Evolutionary conservation across 1,140 invertebrate genomes (phyloP).

Genomic region (Andrena cerasifolii): DNA sequence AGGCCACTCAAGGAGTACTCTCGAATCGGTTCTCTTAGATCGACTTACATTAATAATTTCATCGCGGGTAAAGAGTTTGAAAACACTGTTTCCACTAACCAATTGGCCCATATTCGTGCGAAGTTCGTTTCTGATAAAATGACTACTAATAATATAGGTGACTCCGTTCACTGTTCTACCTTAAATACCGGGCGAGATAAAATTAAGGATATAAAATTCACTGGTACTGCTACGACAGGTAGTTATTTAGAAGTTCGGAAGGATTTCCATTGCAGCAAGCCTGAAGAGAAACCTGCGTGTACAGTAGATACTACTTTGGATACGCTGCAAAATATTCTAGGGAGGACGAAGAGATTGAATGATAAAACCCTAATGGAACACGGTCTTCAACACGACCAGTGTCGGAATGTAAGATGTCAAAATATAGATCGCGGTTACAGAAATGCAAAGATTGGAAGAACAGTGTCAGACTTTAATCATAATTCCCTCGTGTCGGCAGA

Average conservation of each 20-base stretch:
- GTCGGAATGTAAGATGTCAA: background rate
- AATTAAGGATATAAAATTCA: background rate
- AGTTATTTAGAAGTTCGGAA: background rate
- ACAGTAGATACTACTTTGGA: background rate
- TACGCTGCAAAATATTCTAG: background rate
- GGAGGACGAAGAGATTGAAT: background rate
- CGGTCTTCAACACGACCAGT: no score
- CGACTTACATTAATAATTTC: background rate
- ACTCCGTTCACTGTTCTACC: background rate
- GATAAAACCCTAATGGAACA: background rate
- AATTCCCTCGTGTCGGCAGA: background rate
- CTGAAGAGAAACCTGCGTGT: background rate
- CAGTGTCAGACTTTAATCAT: background rate
- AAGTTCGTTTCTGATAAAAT: no score
- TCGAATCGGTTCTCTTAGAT: background rate
- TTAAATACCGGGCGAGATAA: background rate
- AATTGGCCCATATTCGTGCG: no score
- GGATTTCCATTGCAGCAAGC: background rate
- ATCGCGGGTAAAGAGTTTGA: background rate
- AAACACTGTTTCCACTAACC: background rate
- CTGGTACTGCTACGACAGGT: no score
- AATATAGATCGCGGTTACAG: background rate
- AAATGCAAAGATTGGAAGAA: background rate
- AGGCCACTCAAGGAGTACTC: background rate
- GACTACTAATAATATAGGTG: no score